Evolutionary conservation across 2,797 vertebrate species (phyloP).

Genomic region (Orestias chungarensis): DNA sequence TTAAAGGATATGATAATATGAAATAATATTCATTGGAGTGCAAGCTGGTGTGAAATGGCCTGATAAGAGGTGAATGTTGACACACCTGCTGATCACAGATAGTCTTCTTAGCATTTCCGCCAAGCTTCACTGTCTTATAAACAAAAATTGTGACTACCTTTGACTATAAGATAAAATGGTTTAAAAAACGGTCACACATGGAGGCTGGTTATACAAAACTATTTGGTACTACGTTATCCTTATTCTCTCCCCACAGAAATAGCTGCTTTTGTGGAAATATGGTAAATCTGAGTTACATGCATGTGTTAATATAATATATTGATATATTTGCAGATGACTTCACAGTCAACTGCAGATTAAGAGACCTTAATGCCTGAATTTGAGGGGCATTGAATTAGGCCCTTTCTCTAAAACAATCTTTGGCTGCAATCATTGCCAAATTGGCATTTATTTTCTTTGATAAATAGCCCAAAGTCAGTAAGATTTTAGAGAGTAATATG

Average conservation of each 20-base stretch:
- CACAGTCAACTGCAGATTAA: neutral
- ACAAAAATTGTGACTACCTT: conserved; percentile 47
- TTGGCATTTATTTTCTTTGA: too few species aligned
- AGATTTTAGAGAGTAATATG: neutral
- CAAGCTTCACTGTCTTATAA: conserved; percentile 66
- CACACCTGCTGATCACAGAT: conserved; percentile 76
- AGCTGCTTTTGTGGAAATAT: neutral
- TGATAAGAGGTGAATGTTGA: conserved; percentile 77
- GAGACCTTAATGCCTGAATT: too few species aligned
- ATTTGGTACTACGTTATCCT: neutral
- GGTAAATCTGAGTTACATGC: neutral
- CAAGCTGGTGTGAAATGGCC: conserved; percentile 78
- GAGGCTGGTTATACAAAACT: neutral
- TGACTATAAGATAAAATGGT: conserved; percentile 35
- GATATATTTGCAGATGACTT: neutral
- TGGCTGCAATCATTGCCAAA: too few species aligned
- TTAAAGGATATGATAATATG: conserved; percentile 71
- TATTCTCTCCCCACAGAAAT: neutral
- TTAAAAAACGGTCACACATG: conserved; percentile 1
- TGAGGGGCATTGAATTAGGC: neutral
- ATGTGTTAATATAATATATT: neutral
- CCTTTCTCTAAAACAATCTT: neutral
- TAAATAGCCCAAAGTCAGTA: neutral
- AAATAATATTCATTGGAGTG: conserved; percentile 79
- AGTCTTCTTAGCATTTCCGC: conserved; percentile 68